phyloP scores from a whole-genome alignment of 2,797 vertebrate species.

The Silurus lanzhouensis region DNA sequence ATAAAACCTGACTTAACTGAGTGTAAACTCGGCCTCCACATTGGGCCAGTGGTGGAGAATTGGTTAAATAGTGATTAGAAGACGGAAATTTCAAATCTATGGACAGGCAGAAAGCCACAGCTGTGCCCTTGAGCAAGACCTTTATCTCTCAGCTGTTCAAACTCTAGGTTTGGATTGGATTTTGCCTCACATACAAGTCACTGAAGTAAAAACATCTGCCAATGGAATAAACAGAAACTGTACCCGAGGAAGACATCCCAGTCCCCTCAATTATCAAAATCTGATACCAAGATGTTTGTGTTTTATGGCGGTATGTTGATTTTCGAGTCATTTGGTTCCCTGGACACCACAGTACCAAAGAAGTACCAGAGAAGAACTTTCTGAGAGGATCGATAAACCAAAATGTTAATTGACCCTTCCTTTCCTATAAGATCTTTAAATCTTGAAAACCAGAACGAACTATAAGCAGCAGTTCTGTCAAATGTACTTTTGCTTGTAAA shows the following conservation, averaged over 20 bases:
- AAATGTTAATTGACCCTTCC: background rate
- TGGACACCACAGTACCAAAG: background rate
- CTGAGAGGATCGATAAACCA: background rate
- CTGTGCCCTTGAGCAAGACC: constrained; percentile 32
- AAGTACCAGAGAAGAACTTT: background rate
- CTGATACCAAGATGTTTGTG: background rate
- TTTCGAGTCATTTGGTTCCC: background rate
- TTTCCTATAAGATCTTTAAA: constrained; percentile 5
- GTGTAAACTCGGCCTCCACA: background rate
- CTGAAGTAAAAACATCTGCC: too few relatives aligned
- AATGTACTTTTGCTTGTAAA: background rate
- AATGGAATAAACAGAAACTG: background rate
- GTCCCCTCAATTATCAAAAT: background rate
- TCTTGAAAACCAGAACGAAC: background rate
- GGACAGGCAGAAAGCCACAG: background rate
- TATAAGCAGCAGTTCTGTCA: background rate
- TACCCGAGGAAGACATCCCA: background rate
- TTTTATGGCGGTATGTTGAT: background rate
- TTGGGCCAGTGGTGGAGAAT: background rate
- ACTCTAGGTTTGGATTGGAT: constrained; percentile 8
- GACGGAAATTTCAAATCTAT: constrained; percentile 2
- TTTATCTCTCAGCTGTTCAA: constrained; percentile 26
- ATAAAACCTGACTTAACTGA: background rate
- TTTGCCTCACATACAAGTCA: background rate
- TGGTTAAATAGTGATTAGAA: background rate